Percentiles rank a stretch among this genome's conserved stretches.
phyloP scores from a whole-genome alignment of 2,797 vertebrate genomes.

The Gila robusta region DNA sequence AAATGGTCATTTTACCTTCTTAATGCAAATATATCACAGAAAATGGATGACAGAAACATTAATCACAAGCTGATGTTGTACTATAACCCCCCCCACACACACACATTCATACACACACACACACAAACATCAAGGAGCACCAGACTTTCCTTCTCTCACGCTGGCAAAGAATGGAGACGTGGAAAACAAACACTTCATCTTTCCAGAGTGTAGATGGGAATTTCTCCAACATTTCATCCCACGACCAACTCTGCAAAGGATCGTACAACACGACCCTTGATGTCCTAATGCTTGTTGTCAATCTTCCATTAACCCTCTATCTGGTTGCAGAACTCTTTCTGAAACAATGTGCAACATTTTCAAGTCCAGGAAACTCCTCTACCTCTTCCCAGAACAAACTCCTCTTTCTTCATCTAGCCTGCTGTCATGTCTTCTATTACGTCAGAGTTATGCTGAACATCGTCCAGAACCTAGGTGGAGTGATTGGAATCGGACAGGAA shows the following conservation, averaged over 20 bases:
- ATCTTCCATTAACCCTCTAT: not conserved
- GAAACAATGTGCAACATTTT: not conserved
- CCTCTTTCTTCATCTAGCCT: slow-evolving; percentile 1
- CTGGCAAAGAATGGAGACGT: slow-evolving; percentile 4
- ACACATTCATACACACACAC: no score
- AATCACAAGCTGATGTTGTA: not conserved
- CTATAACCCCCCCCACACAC: not conserved
- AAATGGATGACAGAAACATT: not conserved
- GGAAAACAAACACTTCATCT: not conserved
- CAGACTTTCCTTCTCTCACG: not conserved
- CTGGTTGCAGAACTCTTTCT: not conserved
- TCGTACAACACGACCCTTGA: slow-evolving; percentile 3
- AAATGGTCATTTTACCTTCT: slow-evolving; percentile 1
- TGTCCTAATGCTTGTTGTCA: slow-evolving; percentile 2
- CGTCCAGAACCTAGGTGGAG: not conserved
- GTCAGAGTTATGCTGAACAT: slow-evolving; percentile 5
- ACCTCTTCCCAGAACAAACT: not conserved
- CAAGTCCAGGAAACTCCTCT: not conserved
- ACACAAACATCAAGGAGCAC: not conserved
- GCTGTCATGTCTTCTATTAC: slow-evolving; percentile 1
- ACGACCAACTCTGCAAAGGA: slow-evolving; percentile 7
- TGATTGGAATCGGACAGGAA: not conserved
- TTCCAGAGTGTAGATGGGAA: not conserved
- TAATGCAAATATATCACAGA: slow-evolving; percentile 37
- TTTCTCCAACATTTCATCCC: slow-evolving; percentile 33